Base-by-base conservation (phyloP, 2,797 vertebrate genomes). In the Ataeniobius toweri region DNA sequence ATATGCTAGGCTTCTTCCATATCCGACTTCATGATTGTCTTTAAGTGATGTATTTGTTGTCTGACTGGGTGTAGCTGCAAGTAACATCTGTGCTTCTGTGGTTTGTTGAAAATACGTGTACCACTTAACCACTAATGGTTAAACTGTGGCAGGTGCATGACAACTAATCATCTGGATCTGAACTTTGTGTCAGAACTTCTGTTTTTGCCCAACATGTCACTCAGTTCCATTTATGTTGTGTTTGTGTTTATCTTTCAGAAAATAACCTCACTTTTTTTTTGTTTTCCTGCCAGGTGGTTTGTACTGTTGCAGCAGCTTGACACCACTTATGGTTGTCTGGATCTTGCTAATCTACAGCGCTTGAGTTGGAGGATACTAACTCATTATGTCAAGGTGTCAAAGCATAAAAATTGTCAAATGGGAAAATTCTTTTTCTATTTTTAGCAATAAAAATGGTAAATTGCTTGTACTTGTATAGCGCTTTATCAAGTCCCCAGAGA, bases 291-390 rank as follows among this genome's bases (percentile, higher is more conserved):
- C 73, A 84, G 83, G 48, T 10, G 31, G 0, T 28, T 16, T 0
- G 0, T 39, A 44, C 0, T 0, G 1, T 22, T 26, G 2, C 24
- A 41, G 13, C 24, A 0, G 50, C 9, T 20, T 78, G 0, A n/a
- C 41, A n/a, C 1, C 26, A 2, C 0, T 58, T 58, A 20, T 36
- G 8, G 10, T 36, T 8, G 2, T 51, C 70, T 28, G 70, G 1
- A 1, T 50, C 41, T 24, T 58, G 0, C 1, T 77, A 9, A 48
- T 76, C 39, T 22, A 81, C 39, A 18, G 1, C 22, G 8, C 39
- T 9, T 41, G 61, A 61, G 39, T 36, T 0, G 41, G 39, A 14
- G 61, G 36, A 46, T 6, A 2, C 22, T 6, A 6, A 13, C 39
- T 41, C 36, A 0, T 1, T 44, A 18, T n/a, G 12, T 68, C 10